Base-by-base conservation (phyloP, 2,113 vertebrate species). In the Trochalopteron elliotii region DNA sequence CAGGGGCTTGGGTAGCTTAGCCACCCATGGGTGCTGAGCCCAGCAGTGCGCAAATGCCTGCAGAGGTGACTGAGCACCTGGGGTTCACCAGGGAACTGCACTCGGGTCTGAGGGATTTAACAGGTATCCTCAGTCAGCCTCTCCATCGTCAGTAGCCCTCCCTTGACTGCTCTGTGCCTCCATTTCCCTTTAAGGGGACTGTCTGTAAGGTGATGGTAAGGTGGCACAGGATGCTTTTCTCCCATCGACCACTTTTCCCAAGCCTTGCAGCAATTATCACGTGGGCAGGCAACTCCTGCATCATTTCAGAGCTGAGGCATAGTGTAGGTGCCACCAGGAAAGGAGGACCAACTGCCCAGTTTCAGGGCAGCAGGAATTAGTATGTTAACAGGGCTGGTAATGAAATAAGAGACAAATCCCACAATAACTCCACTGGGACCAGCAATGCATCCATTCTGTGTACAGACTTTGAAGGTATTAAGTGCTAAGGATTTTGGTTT, bases 401-500 rank as follows among this genome's bases (percentile, higher is more conserved):
- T 60, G 90, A 91, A 95, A 77, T 70, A 27, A 20, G 89, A 95
- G 85, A 93, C 87, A 96, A 92, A 92, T 92, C 87, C 93, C 82
- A n/a, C 6, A 7, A 47, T 80, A 91, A 88, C 82, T 74, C 59
- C 68, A n/a, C 28, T 0, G 52, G 63, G 87, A 27, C 81, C 75
- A 80, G 63, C 70, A 70, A 88, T 1, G 0, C 85, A 72, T 93
- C 81, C 50, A 57, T 91, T 93, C 90, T 78, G 52, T 90, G 64
- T 83, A 64, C 35, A 55, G 64, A 78, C 85, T 96, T 94, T 94
- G 85, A 94, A 91, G 88, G 76, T 92, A 94, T 95, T 96, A 95
- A 96, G 85, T 94, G 93, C 60, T 88, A 85, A 69, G 68, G 90
- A 92, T 96, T 96, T 93, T 67, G 72, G 40, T 96, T 95, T 96